phyloP scores from a whole-genome alignment of 2,113 vertebrate species.

The Macaca nemestrina region DNA sequence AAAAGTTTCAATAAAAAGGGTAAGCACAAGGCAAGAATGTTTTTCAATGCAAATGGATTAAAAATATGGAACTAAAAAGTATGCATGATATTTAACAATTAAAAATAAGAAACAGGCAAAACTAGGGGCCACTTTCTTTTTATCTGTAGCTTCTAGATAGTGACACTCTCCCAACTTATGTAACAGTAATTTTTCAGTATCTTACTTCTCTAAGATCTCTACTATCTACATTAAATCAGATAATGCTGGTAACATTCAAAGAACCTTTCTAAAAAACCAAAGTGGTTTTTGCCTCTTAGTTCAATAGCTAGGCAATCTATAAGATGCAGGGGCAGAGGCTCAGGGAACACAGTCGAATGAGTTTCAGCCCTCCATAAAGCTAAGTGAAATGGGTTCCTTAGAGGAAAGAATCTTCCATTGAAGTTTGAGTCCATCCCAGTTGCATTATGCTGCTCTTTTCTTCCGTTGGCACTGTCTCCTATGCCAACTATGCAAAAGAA shows the following conservation, averaged over 20 bases:
- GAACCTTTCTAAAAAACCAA: neutral
- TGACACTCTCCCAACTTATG: neutral
- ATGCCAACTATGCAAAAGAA: neutral
- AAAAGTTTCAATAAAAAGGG: neutral
- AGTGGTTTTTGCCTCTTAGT: neutral
- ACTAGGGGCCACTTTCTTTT: neutral
- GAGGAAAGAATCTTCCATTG: neutral
- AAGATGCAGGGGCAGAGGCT: neutral
- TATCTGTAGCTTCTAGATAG: neutral
- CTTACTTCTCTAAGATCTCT: neutral
- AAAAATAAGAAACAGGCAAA: slow-evolving; percentile 19
- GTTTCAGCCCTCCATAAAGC: neutral
- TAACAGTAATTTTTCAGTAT: neutral
- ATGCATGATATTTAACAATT: neutral
- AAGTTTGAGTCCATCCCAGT: neutral
- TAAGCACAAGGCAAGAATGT: neutral
- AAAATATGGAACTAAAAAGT: slow-evolving; percentile 36
- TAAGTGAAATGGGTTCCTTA: neutral
- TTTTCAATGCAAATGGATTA: neutral
- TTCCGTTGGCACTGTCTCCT: neutral
- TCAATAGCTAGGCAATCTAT: neutral
- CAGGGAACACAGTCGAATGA: neutral
- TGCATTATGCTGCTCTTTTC: neutral
- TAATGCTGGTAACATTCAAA: slow-evolving; percentile 9
- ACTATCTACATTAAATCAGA: slow-evolving; percentile 4